Evolutionary conservation across 2,797 vertebrate genomes (phyloP).

Genomic region (Xiphorhynchus erythropygius): DNA sequence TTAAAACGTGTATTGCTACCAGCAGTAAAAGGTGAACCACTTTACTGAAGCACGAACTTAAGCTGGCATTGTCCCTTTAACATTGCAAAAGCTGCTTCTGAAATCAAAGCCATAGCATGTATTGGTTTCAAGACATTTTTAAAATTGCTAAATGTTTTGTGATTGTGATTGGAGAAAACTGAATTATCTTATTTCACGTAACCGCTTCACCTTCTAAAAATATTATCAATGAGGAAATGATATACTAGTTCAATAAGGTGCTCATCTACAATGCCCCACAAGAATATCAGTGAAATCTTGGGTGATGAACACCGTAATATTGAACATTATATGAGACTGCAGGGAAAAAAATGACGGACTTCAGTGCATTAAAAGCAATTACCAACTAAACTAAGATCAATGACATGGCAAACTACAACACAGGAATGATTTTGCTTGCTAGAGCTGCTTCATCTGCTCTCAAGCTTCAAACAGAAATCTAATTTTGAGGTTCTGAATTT

Average conservation of each 20-base stretch:
- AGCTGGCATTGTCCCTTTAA: neutral
- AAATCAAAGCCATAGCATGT: neutral
- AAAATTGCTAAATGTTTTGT: neutral
- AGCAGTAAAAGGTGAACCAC: neutral
- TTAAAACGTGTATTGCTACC: neutral
- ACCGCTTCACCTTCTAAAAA: conserved; percentile 1
- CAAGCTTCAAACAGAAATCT: neutral
- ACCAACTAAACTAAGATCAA: conserved; percentile 48
- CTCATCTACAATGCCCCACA: neutral
- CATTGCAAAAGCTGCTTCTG: neutral
- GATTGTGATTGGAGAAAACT: neutral
- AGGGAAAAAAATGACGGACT: conserved; percentile 20
- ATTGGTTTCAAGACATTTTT: neutral
- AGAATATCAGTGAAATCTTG: conserved; percentile 29
- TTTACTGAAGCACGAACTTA: neutral
- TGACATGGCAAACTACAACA: conserved; percentile 1
- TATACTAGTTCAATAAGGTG: conserved; percentile 12
- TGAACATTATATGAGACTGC: neutral
- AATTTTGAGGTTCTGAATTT: neutral
- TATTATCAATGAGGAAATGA: neutral
- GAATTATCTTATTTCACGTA: neutral
- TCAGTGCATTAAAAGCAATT: conserved; percentile 61
- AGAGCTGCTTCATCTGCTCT: conserved; percentile 1
- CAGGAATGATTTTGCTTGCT: conserved; percentile 9
- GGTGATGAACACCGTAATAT: conserved; percentile 14